Conservation (phyloP, 2,888 invertebrate genomes). For the Gryllus longicercus region DNA sequence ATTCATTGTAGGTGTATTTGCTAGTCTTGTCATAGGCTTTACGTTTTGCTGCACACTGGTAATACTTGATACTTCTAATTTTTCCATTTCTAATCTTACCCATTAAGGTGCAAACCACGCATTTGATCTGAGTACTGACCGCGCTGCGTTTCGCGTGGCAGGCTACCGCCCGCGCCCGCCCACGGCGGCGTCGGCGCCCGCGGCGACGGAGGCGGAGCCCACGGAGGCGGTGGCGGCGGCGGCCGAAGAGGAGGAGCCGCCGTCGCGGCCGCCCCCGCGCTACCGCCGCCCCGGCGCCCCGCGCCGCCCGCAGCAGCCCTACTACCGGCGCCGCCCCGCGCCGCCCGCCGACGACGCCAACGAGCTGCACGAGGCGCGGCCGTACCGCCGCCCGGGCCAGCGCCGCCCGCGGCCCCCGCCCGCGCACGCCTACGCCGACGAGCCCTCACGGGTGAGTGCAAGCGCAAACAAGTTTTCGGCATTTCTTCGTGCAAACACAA, state of each 20-base stretch:
- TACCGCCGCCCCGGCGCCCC: neutral
- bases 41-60: too few relatives aligned
- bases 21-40: too few relatives aligned
- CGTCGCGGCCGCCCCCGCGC: neutral
- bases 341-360: neutral
- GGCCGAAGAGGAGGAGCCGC: neutral
- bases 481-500: too few relatives aligned
- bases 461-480: too few relatives aligned
- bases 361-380: neutral
- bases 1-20: too few relatives aligned
- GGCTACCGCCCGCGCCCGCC: neutral
- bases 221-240: neutral
- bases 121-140: too few relatives aligned
- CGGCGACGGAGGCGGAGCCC: constrained; percentile 17
- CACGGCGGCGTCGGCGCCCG: constrained; percentile 19
- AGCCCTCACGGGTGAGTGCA: neutral
- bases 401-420: neutral
- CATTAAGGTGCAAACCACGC: too few relatives aligned
- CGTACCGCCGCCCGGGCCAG: neutral
- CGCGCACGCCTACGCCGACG: neutral
- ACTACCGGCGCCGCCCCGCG: neutral
- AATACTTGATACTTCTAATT: too few relatives aligned
- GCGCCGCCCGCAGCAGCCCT: neutral
- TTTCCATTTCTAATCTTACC: too few relatives aligned
- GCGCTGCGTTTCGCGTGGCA: neutral